phyloP scores from a whole-genome alignment of 2,888 invertebrate species.

The Helicoverpa assulta region DNA sequence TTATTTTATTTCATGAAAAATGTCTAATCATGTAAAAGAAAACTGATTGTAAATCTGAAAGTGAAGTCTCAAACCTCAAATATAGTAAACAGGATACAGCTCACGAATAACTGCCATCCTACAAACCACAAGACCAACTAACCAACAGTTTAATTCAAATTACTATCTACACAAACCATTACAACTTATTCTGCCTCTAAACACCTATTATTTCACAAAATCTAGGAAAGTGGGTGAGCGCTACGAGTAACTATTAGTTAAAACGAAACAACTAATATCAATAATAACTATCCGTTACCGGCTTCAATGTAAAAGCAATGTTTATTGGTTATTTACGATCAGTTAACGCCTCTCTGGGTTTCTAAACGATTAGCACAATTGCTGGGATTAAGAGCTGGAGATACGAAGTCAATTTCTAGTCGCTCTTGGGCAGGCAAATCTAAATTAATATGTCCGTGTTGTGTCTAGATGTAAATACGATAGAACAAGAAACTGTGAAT shows the following conservation, averaged over 20 bases:
- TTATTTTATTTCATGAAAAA: no score
- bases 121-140: constrained; percentile 7
- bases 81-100: neutral
- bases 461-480: constrained; percentile 4
- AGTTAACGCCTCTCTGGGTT: constrained; percentile 69
- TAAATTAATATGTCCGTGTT: constrained; percentile 23
- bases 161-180: constrained; percentile 8
- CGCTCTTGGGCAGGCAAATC: constrained; percentile 32
- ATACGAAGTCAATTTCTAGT: constrained; percentile 46
- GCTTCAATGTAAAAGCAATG: constrained; percentile 61
- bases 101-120: neutral
- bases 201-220: constrained; percentile 49
- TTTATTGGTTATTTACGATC: constrained; percentile 69
- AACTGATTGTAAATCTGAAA: neutral
- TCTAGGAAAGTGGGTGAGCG: constrained; percentile 57
- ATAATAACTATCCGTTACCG: constrained; percentile 61
- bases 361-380: constrained; percentile 74
- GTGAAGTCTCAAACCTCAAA: neutral
- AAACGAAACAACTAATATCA: constrained; percentile 66
- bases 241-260: constrained; percentile 43
- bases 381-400: constrained; percentile 61
- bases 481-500: constrained; percentile 7
- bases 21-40: neutral
- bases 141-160: constrained; percentile 26
- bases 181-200: constrained; percentile 35